phyloP scores from a whole-genome alignment of 2,888 invertebrate genomes.

The Patella depressa region DNA sequence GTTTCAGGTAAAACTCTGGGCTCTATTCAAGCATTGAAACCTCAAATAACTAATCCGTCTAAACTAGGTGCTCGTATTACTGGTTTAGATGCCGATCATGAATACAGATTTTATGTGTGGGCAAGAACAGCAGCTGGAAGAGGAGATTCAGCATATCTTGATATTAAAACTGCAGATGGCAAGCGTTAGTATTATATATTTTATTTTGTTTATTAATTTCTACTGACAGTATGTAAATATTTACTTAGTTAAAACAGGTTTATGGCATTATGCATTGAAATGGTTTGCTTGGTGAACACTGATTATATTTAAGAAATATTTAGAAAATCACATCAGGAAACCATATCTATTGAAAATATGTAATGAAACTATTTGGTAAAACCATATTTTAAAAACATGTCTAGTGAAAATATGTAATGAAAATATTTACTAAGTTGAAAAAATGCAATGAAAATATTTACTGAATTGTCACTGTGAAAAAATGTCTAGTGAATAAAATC shows the following conservation, averaged over 20 bases:
- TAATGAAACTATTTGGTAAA: too few relatives aligned
- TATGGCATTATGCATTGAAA: background rate
- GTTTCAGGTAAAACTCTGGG: slow-evolving; percentile 73
- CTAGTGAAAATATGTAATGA: too few relatives aligned
- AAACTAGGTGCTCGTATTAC: slow-evolving; percentile 87
- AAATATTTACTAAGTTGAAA: too few relatives aligned
- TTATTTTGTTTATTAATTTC: background rate
- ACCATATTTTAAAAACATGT: too few relatives aligned
- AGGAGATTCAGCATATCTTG: slow-evolving; percentile 78
- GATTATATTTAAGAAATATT: too few relatives aligned
- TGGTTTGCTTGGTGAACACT: background rate
- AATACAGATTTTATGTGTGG: slow-evolving; percentile 83
- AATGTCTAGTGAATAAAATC: too few relatives aligned
- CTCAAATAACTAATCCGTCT: slow-evolving; percentile 82
- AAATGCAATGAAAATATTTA: too few relatives aligned
- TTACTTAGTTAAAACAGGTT: slow-evolving; percentile 11
- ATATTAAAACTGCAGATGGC: slow-evolving; percentile 61
- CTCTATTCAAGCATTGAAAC: slow-evolving; percentile 80
- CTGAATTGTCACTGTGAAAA: too few relatives aligned
- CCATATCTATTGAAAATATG: too few relatives aligned
- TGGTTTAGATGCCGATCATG: slow-evolving; percentile 88
- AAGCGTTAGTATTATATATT: slow-evolving; percentile 49
- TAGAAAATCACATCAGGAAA: too few relatives aligned
- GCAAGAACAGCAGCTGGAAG: slow-evolving; percentile 91
- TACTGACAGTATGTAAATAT: background rate